These are phyloP conservation scores for Hesperia comma DNA, from an alignment of 2,888 invertebrate species.

Conservation along the genomic window DNA sequence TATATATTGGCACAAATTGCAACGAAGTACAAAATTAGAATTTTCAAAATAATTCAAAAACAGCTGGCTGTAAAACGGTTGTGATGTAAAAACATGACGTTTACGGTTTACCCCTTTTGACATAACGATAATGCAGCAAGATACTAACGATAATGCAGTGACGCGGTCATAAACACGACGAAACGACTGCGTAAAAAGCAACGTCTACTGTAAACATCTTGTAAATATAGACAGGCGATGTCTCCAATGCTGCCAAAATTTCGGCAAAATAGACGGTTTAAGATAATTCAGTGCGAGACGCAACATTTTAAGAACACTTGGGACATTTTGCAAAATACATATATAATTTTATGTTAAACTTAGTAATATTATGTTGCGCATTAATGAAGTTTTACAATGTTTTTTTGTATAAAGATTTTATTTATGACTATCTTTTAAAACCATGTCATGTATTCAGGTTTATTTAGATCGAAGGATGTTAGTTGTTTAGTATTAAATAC, in stretches of 20 bases:
- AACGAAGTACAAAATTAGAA: not conserved
- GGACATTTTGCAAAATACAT: not conserved
- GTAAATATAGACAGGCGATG: constrained; percentile 79
- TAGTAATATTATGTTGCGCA: too few relatives aligned
- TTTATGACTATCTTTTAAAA: too few relatives aligned
- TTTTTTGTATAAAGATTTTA: too few relatives aligned
- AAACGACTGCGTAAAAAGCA: constrained; percentile 75
- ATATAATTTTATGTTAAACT: too few relatives aligned
- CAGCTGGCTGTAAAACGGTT: not conserved
- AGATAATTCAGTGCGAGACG: constrained; percentile 51
- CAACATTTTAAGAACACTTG: constrained; percentile 50
- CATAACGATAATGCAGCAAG: constrained; percentile 70
- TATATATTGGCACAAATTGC: too few relatives aligned
- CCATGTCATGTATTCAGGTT: too few relatives aligned
- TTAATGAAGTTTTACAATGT: too few relatives aligned
- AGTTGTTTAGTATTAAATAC: too few relatives aligned
- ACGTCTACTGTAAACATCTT: constrained; percentile 75
- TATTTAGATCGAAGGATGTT: too few relatives aligned
- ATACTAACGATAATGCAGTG: constrained; percentile 72
- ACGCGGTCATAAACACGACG: constrained; percentile 70
- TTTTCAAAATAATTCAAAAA: not conserved
- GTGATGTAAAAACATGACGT: constrained; percentile 59
- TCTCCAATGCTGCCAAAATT: constrained; percentile 53
- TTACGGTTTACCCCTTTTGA: constrained; percentile 75
- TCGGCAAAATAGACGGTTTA: constrained; percentile 58